Conservation (phyloP, 2,888 invertebrate species). For the Sinotaia quadrata region DNA sequence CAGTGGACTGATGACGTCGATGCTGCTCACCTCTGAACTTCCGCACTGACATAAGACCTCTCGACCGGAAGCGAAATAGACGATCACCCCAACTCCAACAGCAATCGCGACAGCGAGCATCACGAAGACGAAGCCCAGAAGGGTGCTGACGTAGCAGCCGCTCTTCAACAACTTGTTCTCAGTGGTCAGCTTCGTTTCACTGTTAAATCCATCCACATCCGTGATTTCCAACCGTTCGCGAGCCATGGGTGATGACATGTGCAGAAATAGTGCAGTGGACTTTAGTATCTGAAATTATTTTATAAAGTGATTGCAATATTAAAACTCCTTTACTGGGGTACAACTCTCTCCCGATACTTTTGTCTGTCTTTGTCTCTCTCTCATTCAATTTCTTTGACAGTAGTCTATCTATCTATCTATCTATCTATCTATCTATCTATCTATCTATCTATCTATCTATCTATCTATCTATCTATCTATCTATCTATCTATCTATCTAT, state of each 20-base stretch:
- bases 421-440: no score
- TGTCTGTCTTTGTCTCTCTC: no score
- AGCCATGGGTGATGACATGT: constrained; percentile 10
- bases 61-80: constrained; percentile 45
- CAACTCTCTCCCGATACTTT: neutral
- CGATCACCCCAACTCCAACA: constrained; percentile 46
- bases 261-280: neutral
- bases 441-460: no score
- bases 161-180: constrained; percentile 30
- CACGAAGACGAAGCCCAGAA: constrained; percentile 42
- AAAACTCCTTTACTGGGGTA: no score
- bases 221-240: constrained; percentile 28
- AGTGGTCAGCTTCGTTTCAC: constrained; percentile 28
- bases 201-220: constrained; percentile 28
- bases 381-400: neutral
- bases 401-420: no score
- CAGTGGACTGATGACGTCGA: neutral
- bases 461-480: no score
- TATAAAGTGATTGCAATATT: no score
- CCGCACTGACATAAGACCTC: constrained; percentile 24
- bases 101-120: constrained; percentile 42
- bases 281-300: no score
- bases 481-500: no score
- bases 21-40: neutral
- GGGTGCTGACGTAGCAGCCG: constrained; percentile 42